Evolutionary conservation across 2,888 invertebrate genomes (phyloP).

Genomic region (Tinea semifulvella): DNA sequence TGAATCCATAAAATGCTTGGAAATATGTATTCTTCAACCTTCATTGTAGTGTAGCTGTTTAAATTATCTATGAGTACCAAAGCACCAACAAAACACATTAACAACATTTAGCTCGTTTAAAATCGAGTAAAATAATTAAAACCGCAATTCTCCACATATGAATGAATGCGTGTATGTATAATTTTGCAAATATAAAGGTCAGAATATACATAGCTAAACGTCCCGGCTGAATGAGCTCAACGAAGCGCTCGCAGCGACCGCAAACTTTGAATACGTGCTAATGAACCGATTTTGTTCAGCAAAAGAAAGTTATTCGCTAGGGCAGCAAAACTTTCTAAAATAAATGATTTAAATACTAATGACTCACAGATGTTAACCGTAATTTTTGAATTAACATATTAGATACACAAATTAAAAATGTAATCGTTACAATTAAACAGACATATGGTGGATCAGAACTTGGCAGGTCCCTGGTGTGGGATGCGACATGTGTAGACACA

Average conservation of each 20-base stretch:
- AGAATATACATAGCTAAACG: slow-evolving; percentile 9
- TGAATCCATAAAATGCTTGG: too few species aligned
- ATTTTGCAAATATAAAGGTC: slow-evolving; percentile 1
- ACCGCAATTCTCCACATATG: slow-evolving; percentile 1
- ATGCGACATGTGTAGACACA: too few species aligned
- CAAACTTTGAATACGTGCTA: slow-evolving; percentile 14
- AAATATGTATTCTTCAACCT: too few species aligned
- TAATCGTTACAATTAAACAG: too few species aligned
- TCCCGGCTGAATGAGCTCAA: slow-evolving; percentile 9
- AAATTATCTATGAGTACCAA: too few species aligned
- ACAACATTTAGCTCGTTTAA: too few species aligned
- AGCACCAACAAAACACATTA: too few species aligned
- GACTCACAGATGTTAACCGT: not conserved
- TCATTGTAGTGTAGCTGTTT: too few species aligned
- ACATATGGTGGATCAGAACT: too few species aligned
- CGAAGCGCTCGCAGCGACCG: slow-evolving; percentile 11
- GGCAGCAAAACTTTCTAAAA: slow-evolving; percentile 8
- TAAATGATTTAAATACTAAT: slow-evolving; percentile 12
- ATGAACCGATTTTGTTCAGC: slow-evolving; percentile 13
- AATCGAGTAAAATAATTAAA: too few species aligned
- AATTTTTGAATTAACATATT: slow-evolving; percentile 2
- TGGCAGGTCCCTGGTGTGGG: too few species aligned
- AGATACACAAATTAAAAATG: too few species aligned
- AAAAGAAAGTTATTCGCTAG: slow-evolving; percentile 12
- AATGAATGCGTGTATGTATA: slow-evolving; percentile 2